A percentile compares a stretch with the other conserved stretches of the same genome.
phyloP scores from a whole-genome alignment of 1,140 invertebrate species.

The Drosophila orosa region DNA sequence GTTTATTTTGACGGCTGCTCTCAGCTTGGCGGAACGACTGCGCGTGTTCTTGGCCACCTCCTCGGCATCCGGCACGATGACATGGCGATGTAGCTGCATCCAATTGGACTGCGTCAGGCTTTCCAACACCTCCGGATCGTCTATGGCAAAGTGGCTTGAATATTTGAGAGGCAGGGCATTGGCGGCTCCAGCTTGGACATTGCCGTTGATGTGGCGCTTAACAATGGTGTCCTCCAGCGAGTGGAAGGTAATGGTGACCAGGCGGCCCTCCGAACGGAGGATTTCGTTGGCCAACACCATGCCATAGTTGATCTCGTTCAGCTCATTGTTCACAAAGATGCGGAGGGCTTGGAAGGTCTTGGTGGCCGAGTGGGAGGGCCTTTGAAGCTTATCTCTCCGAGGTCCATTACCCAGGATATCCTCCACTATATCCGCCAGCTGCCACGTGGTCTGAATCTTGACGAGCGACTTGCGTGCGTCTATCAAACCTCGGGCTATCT shows the following conservation, averaged over 20 bases:
- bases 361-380: conserved; percentile 92
- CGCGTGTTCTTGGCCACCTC: conserved; percentile 93
- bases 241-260: conserved; percentile 95
- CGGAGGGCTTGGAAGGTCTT: conserved; percentile 97
- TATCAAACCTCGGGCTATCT: conserved; percentile 94
- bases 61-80: conserved; percentile 89
- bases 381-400: conserved; percentile 89
- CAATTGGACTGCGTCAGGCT: conserved; percentile 88
- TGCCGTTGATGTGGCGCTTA: conserved; percentile 94
- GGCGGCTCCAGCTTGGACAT: conserved; percentile 88
- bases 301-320: conserved; percentile 97
- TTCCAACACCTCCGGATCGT: conserved; percentile 86
- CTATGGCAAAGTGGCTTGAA: conserved; percentile 85
- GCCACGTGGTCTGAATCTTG: conserved; percentile 91
- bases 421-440: conserved; percentile 92
- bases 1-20: conserved; percentile 90
- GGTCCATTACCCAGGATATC: conserved; percentile 85
- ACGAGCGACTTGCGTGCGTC: conserved; percentile 94
- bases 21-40: conserved; percentile 93
- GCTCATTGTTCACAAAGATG: conserved; percentile 98
- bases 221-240: conserved; percentile 98
- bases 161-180: conserved; percentile 89
- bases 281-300: conserved; percentile 91
- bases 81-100: conserved; percentile 92
- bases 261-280: conserved; percentile 90